Evolutionary conservation across 2,888 invertebrate species (phyloP).

Genomic region (Aphodius granarius): DNA sequence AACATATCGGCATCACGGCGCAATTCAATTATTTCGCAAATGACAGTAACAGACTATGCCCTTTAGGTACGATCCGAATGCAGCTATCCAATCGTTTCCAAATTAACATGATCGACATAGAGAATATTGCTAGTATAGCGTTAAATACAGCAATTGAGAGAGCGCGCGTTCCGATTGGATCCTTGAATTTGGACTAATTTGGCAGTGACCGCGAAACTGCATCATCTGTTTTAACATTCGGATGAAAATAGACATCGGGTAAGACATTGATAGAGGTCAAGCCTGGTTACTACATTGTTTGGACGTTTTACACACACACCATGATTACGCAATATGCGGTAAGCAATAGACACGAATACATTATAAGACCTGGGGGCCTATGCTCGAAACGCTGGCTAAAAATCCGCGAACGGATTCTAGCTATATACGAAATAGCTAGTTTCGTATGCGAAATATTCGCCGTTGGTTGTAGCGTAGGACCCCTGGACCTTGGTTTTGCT

Average conservation of each 20-base stretch:
- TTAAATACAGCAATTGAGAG: neutral
- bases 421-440: too few relatives aligned
- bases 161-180: neutral
- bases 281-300: constrained; percentile 14
- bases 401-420: too few relatives aligned
- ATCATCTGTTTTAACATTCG: neutral
- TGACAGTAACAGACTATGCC: too few relatives aligned
- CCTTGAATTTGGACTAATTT: neutral
- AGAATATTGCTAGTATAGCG: neutral
- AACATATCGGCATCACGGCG: too few relatives aligned
- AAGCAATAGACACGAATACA: constrained; percentile 12
- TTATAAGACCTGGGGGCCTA: neutral
- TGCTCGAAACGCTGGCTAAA: too few relatives aligned
- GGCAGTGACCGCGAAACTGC: neutral
- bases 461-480: too few relatives aligned
- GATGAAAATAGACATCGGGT: neutral
- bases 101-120: neutral
- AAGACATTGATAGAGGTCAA: neutral
- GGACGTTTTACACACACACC: constrained; percentile 13
- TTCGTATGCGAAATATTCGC: too few relatives aligned
- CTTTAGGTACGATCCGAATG: too few relatives aligned
- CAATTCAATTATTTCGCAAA: too few relatives aligned
- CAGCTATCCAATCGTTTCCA: neutral
- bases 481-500: constrained; percentile 25
- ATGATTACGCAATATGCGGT: constrained; percentile 1